Conservation (phyloP, 2,113 vertebrate genomes). For the Pipa parva region DNA sequence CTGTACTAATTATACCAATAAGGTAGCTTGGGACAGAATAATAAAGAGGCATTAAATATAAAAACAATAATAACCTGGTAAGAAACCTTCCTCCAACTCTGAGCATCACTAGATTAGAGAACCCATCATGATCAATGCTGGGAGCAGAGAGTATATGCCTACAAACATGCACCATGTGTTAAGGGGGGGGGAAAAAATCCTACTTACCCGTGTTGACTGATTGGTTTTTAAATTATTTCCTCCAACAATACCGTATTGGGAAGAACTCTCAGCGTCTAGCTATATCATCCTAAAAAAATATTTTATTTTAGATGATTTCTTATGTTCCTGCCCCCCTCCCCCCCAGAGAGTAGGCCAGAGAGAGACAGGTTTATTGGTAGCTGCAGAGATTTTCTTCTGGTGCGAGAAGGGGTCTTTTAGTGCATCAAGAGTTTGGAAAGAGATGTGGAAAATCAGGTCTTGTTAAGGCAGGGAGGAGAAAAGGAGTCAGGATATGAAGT, state of each 20-base stretch:
- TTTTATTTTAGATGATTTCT: neutral
- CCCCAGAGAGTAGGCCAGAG: constrained; percentile 13
- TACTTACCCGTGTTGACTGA: constrained; percentile 47
- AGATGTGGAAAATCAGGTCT: constrained; percentile 15
- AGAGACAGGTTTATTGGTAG: constrained; percentile 28
- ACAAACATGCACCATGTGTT: no score
- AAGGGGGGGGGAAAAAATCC: constrained; percentile 31
- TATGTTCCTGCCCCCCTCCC: neutral
- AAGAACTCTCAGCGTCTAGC: neutral
- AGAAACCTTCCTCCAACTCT: no score
- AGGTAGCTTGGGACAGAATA: no score
- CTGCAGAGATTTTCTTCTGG: constrained; percentile 35
- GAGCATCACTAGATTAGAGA: no score
- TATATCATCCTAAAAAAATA: neutral
- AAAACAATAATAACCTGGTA: no score
- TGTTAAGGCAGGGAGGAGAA: constrained; percentile 18
- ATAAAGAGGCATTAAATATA: no score
- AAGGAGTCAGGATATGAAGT: constrained; percentile 6
- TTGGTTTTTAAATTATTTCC: constrained; percentile 59
- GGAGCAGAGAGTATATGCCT: no score
- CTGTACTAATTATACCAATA: no score
- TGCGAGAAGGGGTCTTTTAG: neutral
- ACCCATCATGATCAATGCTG: no score
- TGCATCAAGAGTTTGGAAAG: neutral
- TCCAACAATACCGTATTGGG: constrained; percentile 39